phyloP scores from a whole-genome alignment of 2,888 invertebrate genomes.

The Lysandra bellargus region DNA sequence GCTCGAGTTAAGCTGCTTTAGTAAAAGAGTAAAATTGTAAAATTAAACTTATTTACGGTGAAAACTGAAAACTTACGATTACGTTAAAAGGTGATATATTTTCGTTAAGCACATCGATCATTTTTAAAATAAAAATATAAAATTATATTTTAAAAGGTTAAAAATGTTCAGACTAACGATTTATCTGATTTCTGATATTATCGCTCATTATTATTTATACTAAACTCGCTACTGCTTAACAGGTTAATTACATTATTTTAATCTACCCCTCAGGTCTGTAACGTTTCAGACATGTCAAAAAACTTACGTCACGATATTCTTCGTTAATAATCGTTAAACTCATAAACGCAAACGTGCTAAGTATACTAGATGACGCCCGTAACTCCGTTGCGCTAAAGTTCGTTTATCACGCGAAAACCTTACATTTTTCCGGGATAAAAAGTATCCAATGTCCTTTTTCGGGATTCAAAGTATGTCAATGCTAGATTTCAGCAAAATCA shows the following conservation, averaged over 20 bases:
- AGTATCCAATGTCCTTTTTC: no score
- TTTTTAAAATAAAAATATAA: not conserved
- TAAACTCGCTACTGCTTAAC: not conserved
- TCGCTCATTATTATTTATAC: not conserved
- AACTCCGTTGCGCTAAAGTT: no score
- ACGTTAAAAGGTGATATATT: not conserved
- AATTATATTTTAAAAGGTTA: not conserved
- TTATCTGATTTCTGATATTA: constrained; percentile 9
- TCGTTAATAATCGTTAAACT: not conserved
- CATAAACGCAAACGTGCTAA: not conserved
- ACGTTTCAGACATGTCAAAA: not conserved
- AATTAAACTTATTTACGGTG: no score
- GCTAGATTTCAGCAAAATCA: no score
- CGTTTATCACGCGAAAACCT: no score
- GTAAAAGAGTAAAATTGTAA: no score
- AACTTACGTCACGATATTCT: not conserved
- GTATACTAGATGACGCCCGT: no score
- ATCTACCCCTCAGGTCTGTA: not conserved
- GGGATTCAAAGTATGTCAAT: no score
- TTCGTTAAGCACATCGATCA: not conserved
- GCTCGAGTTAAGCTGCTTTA: not conserved
- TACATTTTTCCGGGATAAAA: no score
- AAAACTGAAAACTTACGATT: not conserved
- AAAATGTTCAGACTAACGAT: not conserved
- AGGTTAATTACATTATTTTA: not conserved